Percentiles rank a stretch among this genome's conserved stretches.
These are phyloP conservation scores for Eledone cirrhosa DNA, from an alignment of 2,888 invertebrate species.

Conservation along the genomic window DNA sequence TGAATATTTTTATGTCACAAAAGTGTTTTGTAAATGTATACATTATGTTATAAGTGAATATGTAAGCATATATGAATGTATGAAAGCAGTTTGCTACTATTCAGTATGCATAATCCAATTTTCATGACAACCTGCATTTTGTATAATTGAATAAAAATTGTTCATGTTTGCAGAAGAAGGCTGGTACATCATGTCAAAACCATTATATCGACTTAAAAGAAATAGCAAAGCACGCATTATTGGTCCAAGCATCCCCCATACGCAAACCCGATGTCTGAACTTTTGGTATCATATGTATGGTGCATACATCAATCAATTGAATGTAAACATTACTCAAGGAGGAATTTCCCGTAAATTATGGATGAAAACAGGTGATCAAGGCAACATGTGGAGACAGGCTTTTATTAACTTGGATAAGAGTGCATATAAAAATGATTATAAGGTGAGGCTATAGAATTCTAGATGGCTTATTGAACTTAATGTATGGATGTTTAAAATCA, in stretches of 20 bases:
- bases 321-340: slow-evolving; percentile 39
- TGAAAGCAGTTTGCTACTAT: too few species aligned
- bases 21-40: too few species aligned
- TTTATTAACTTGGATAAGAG: slow-evolving; percentile 39
- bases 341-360: slow-evolving; percentile 33
- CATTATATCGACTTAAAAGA: slow-evolving; percentile 71
- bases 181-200: slow-evolving; percentile 72
- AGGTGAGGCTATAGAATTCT: too few species aligned
- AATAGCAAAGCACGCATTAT: slow-evolving; percentile 71
- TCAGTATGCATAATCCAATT: too few species aligned
- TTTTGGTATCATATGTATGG: slow-evolving; percentile 62
- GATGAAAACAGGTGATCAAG: slow-evolving; percentile 55
- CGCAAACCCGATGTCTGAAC: slow-evolving; percentile 46
- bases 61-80: too few species aligned
- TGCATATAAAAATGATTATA: too few species aligned
- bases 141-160: too few species aligned
- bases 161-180: slow-evolving; percentile 38
- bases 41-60: too few species aligned
- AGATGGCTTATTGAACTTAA: too few species aligned
- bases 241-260: slow-evolving; percentile 45
- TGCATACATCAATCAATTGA: slow-evolving; percentile 47
- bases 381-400: slow-evolving; percentile 53
- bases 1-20: too few species aligned
- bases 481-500: too few species aligned
- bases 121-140: too few species aligned